A percentile compares a stretch with the other conserved stretches of the same genome.
These are phyloP conservation scores for Belgica antarctica DNA, from an alignment of 2,888 invertebrate genomes.

Conservation along the genomic window DNA sequence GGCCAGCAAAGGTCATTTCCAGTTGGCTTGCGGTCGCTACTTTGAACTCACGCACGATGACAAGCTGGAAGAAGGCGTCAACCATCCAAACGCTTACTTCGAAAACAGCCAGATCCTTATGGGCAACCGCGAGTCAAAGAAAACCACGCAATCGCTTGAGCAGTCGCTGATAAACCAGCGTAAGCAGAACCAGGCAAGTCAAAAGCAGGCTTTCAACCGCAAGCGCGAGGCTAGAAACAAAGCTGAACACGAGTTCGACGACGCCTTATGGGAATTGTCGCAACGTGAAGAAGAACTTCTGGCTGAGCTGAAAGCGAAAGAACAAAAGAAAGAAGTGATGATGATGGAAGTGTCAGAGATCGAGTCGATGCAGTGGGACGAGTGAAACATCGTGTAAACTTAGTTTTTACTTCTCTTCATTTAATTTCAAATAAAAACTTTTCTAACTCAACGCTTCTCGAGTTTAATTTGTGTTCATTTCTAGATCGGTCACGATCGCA, in stretches of 20 bases:
- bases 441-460: background rate
- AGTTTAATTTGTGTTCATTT: too few relatives aligned
- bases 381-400: slow-evolving; percentile 26
- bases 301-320: slow-evolving; percentile 18
- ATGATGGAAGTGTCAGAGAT: background rate
- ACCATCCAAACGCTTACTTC: slow-evolving; percentile 92
- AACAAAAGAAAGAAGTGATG: slow-evolving; percentile 37
- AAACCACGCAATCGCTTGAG: slow-evolving; percentile 31
- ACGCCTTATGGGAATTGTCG: slow-evolving; percentile 53
- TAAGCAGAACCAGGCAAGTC: slow-evolving; percentile 46
- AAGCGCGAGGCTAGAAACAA: slow-evolving; percentile 22
- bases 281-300: slow-evolving; percentile 48
- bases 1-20: slow-evolving; percentile 75
- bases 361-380: slow-evolving; percentile 37
- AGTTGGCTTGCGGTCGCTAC: slow-evolving; percentile 85
- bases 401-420: background rate
- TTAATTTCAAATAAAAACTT: background rate
- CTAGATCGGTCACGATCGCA: slow-evolving; percentile 72
- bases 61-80: slow-evolving; percentile 64
- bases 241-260: slow-evolving; percentile 51
- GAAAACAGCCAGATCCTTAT: slow-evolving; percentile 70
- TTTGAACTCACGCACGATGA: slow-evolving; percentile 72
- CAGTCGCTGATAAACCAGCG: slow-evolving; percentile 2
- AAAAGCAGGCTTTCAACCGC: slow-evolving; percentile 45
- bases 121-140: slow-evolving; percentile 49